Conservation (phyloP, 1,140 invertebrate species). For the Euglossa dilemma region DNA sequence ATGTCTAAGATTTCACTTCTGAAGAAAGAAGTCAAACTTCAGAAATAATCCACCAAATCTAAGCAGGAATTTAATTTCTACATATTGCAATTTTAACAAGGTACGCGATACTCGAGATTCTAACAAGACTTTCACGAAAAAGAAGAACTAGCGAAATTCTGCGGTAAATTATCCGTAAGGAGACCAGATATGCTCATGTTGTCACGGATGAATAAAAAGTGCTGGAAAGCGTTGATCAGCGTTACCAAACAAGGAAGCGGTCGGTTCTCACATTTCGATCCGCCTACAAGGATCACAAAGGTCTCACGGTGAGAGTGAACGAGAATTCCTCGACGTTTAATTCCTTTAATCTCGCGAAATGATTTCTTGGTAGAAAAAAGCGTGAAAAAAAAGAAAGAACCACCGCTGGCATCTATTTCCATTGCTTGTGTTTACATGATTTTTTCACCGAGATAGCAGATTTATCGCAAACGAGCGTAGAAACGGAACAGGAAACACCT, state of each 20-base stretch:
- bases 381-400: neutral
- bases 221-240: conserved; percentile 46
- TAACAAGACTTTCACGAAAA: neutral
- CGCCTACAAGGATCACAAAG: conserved; percentile 62
- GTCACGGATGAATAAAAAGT: conserved; percentile 47
- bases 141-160: neutral
- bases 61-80: too few species aligned
- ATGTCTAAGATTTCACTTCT: too few species aligned
- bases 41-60: too few species aligned
- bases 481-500: neutral
- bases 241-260: conserved; percentile 62
- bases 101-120: neutral
- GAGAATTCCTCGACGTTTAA: conserved; percentile 36
- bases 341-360: conserved; percentile 13
- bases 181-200: neutral
- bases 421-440: neutral
- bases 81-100: too few species aligned
- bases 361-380: neutral
- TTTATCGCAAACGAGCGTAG: neutral
- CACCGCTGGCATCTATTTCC: neutral
- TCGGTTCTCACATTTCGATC: conserved; percentile 61
- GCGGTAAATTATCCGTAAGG: neutral
- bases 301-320: conserved; percentile 39
- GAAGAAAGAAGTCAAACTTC: too few species aligned
- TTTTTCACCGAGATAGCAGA: neutral